Base-by-base conservation (phyloP, 2,888 invertebrate genomes). In the Phengaris arion region DNA sequence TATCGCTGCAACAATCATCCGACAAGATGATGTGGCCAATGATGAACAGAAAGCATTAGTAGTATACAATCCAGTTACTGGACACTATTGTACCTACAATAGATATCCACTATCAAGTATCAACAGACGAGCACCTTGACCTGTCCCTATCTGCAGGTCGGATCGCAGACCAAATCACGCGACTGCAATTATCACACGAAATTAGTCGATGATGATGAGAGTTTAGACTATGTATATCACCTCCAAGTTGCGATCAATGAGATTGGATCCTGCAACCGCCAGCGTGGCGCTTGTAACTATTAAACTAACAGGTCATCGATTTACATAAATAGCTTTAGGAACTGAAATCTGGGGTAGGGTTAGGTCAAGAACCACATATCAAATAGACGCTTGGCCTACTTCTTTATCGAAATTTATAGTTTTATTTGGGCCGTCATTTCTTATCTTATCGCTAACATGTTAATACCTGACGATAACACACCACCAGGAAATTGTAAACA, bases 381-480 rank as follows among this genome's bases (percentile, higher is more conserved):
- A 13, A 12, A 10, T 68, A 68, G 45, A 15, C 72, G 52, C 52
- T 52, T 72, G 72, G 35, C 72, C 72, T 54, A 72, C 15, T 72
- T 72, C 54, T 35, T 52, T 54, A 72, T 72, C 54, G 22, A 22
- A 68, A 46, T 45, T 45, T 68, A 68, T 45, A 35, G 68, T 72
- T 54, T 52, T 72, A 54, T 72, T 72, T 72, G 72, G 54, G 52
- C 22, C 22, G 51, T 52, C 22, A 48, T 15, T 69, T 48, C 46
- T 48, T 54, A 72, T 72, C 72, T 72, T 54, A 72, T 72, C 72
- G 35, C 54, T 22, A 22, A 52, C 54, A 35, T 72, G 54, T 72
- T 54, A 54, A 72, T 72, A 72, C 54, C 54, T 35, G 51, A 68
- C 68, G 68, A 70, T 70, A 51, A 22, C 70, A 70, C 51, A n/a